Evolutionary conservation across 2,113 vertebrate genomes (phyloP), one percentile per base, ranked within the genome.

Genomic region (Boulengeromyrus knoepffleri): DNA sequence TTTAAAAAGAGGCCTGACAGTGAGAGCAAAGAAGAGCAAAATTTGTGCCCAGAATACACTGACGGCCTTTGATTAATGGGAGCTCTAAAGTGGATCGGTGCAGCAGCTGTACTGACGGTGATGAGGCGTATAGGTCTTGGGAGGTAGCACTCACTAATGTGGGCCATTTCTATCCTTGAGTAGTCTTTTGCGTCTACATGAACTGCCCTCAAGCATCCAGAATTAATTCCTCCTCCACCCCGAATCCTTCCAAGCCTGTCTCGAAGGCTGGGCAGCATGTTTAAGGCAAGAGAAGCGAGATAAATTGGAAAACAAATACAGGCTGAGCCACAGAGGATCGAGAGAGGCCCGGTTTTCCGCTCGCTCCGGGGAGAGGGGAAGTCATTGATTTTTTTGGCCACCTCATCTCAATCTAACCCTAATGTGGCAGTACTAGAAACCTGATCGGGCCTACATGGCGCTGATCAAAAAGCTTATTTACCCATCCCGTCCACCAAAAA

Each of bases 281-380:
- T 87, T 39, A n/a, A 36, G 50, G n/a, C 31, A 6, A 50, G 13
- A 15, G 1, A 87, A 39, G 2, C 5, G 6, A 13, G 85, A 53
- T 36, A 53, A 87, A 87, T 87, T 87, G 85, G 85, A 39, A 86
- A 87, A 87, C 85, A 87, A 87, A 87, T 87, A 87, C 45, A 87
- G 47, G 19, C 27, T 53, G 27, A 49, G 49, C n/a, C 10, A 1
- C 27, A 50, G n/a, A 52, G 85, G 50, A 19, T 87, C 15, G 17
- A n/a, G 7, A 36, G 85, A 36, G 19, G 85, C 24, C 85, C 15
- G 7, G 50, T 56, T 87, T 87, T 21, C 31, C 31, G 31, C 50
- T 47, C 13, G 27, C 49, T 87, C 85, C 0, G 7, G n/a, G n/a
- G 50, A 87, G 50, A 53, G 31, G 85, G 85, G 85, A 87, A 36